Evolutionary conservation across 2,888 invertebrate species (phyloP).

Genomic region (Ectobius pallidus): DNA sequence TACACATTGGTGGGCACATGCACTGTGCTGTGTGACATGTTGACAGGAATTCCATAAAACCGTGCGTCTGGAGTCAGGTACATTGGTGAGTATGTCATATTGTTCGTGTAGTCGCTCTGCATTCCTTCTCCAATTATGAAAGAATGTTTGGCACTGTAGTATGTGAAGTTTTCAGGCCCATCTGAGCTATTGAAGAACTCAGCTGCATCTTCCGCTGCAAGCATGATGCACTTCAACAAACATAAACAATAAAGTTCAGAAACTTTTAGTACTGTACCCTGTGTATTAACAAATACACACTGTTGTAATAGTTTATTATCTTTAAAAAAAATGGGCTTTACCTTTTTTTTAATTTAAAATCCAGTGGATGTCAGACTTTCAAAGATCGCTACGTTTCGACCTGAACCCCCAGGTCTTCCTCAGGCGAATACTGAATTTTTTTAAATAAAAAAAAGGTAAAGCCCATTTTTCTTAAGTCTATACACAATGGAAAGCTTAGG

Average conservation of each 20-base stretch:
- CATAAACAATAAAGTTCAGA: conserved; percentile 17
- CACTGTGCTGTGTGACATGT: conserved; percentile 81
- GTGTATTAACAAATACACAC: too few species aligned
- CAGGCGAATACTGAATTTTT: too few species aligned
- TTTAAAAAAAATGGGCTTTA: too few species aligned
- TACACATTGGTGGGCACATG: conserved; percentile 95
- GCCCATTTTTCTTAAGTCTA: too few species aligned
- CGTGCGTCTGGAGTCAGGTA: conserved; percentile 74
- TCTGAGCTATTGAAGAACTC: conserved; percentile 58
- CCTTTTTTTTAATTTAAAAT: too few species aligned
- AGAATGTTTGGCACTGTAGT: conserved; percentile 86
- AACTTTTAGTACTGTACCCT: conserved; percentile 27
- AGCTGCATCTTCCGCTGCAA: conserved; percentile 73
- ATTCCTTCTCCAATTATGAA: conserved; percentile 52
- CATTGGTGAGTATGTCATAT: conserved; percentile 60
- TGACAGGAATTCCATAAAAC: conserved; percentile 84
- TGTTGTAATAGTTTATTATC: too few species aligned
- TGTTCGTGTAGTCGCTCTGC: conserved; percentile 38
- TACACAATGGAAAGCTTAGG: too few species aligned
- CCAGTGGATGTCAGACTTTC: too few species aligned
- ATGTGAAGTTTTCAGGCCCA: conserved; percentile 52
- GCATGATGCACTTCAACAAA: conserved; percentile 72
- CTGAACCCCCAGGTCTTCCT: too few species aligned
- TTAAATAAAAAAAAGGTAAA: too few species aligned
- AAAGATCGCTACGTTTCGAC: too few species aligned